phyloP scores from a whole-genome alignment of 2,797 vertebrate genomes.

The Zenarchopterus dispar region DNA sequence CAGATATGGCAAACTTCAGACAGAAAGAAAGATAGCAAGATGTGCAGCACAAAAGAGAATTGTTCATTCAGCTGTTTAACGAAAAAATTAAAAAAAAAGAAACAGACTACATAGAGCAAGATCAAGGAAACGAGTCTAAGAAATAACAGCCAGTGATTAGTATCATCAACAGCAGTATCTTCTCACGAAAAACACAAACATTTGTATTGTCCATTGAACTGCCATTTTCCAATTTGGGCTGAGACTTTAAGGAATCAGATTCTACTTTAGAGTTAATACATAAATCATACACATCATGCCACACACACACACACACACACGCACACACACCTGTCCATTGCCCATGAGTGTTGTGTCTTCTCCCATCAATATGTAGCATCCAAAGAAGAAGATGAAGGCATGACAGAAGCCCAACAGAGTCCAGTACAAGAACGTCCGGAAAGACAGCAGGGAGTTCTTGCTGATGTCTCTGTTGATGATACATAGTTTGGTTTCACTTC shows the following conservation, averaged over 20 bases:
- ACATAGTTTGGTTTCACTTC: background rate
- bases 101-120: constrained; percentile 16
- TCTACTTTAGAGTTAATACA: background rate
- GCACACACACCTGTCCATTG: constrained; percentile 92
- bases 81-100: constrained; percentile 42
- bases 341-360: constrained; percentile 94
- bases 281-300: background rate
- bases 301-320: background rate
- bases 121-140: constrained; percentile 21
- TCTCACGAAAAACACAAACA: constrained; percentile 9
- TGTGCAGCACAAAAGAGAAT: constrained; percentile 30
- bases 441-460: constrained; percentile 92
- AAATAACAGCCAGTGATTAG: constrained; percentile 31
- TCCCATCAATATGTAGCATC: constrained; percentile 94
- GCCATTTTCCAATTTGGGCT: too few relatives aligned
- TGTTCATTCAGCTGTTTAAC: constrained; percentile 17
- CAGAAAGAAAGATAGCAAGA: constrained; percentile 38
- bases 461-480: constrained; percentile 91
- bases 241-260: background rate
- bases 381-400: constrained; percentile 96
- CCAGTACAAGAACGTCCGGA: constrained; percentile 97
- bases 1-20: constrained; percentile 42
- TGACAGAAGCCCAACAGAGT: constrained; percentile 95
- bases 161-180: constrained; percentile 15
- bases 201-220: background rate